Evolutionary conservation across 1,140 invertebrate genomes (phyloP).

Genomic region (Hyposmocoma kahamanoa): DNA sequence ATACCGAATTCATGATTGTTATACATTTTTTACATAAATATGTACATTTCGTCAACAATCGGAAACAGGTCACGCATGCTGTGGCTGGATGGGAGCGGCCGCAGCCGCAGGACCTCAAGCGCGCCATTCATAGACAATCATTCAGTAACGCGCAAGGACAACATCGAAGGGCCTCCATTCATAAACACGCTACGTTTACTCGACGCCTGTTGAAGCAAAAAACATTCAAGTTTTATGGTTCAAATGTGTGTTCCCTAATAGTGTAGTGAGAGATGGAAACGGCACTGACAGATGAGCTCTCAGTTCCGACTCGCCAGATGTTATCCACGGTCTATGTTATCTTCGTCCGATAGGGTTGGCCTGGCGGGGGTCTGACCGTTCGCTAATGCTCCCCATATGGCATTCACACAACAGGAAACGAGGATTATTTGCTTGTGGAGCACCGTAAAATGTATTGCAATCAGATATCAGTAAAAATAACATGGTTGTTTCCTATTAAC

Average conservation of each 20-base stretch:
- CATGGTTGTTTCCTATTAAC: too few species aligned
- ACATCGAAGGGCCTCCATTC: conserved; percentile 31
- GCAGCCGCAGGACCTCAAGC: conserved; percentile 11
- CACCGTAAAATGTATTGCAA: conserved; percentile 1
- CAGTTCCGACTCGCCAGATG: conserved; percentile 38
- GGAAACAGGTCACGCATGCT: too few species aligned
- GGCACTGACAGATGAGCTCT: conserved; percentile 28
- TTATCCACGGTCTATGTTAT: not conserved
- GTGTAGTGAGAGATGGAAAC: conserved; percentile 19
- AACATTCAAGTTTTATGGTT: conserved; percentile 33
- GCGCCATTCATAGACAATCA: conserved; percentile 21
- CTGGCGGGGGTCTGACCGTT: not conserved
- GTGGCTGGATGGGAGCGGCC: too few species aligned
- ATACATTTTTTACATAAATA: too few species aligned
- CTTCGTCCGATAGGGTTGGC: conserved; percentile 14
- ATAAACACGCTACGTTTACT: conserved; percentile 26
- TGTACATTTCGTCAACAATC: too few species aligned
- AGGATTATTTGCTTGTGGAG: conserved; percentile 13
- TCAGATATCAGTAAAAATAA: not conserved
- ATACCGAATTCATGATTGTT: too few species aligned
- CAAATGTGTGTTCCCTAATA: conserved; percentile 38
- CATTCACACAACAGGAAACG: conserved; percentile 19
- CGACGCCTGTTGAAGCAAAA: conserved; percentile 24
- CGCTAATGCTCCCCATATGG: conserved; percentile 20
- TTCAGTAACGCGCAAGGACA: conserved; percentile 36